Evolutionary conservation across 2,888 invertebrate genomes (phyloP), one percentile per base, ranked within the genome.

Genomic region (Trachelus troglodyta): DNA sequence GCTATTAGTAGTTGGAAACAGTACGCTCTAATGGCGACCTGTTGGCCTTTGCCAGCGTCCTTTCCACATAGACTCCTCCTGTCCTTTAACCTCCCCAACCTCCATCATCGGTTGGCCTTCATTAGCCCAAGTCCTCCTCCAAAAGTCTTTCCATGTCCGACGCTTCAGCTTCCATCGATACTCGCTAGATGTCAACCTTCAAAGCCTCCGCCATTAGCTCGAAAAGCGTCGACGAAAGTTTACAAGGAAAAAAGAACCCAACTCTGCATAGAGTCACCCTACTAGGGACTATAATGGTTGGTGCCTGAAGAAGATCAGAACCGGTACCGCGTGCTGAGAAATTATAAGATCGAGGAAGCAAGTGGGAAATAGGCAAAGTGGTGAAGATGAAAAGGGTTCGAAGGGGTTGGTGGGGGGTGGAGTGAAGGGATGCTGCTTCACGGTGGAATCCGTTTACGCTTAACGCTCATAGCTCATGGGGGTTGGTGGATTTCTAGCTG

Each of bases 1-100:
- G 92, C 92, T 92, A 93, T 92, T 92, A 92, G 92, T 89, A 90
- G 89, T 90, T 90, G 87, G 90, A 92, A 92, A 92, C 92, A 92
- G 91, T 88, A 87, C 86, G 86, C 89, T 87, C 88, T 89, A 90
- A 92, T 92, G 91, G 91, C 89, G 89, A 90, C 90, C 91, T 90
- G 90, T 89, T 91, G 90, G 90, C 91, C 90, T 91, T 87, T 89
- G 88, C 89, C 87, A 89, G 89, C 88, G 87, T 88, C 89, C 87
- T 89, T 86, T 12, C 71, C 34, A 23, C 15, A 56, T 56, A 56
- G 56, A 56, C 56, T 56, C 40, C 40, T 40, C 56, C 56, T 23
- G 23, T 15, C 56, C 56, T 56, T 56, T 56, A 56, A 56, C 56
- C 56, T 56, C 23, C 56, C 9, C 56, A 56, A 56, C 71, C 80